These are phyloP conservation scores for Brachyptera putata DNA, from an alignment of 2,888 invertebrate genomes.

Conservation along the genomic window DNA sequence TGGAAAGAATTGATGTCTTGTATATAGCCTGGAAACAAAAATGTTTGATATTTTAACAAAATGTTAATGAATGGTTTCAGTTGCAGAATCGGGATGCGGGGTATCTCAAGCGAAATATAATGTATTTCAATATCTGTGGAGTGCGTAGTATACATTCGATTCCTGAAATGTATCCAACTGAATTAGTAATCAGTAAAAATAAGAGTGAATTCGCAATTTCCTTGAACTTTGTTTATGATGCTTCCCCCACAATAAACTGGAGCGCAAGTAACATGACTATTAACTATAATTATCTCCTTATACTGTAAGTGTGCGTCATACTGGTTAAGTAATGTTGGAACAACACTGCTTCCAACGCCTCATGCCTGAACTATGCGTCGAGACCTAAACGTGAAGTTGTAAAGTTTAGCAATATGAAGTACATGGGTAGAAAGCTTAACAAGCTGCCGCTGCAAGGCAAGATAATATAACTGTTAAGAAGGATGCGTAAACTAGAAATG, in stretches of 20 bases:
- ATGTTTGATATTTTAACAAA: background rate
- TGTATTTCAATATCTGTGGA: no score
- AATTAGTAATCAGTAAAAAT: no score
- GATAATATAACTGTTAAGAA: conserved; percentile 19
- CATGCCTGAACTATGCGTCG: conserved; percentile 7
- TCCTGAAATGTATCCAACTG: no score
- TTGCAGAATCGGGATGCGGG: no score
- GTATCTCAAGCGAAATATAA: no score
- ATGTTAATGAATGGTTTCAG: no score
- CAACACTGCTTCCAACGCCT: conserved; percentile 5
- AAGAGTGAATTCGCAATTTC: no score
- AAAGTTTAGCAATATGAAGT: conserved; percentile 14
- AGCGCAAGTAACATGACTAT: no score
- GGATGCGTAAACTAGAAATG: background rate
- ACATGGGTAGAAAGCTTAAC: background rate
- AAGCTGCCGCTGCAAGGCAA: conserved; percentile 10
- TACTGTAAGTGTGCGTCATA: background rate
- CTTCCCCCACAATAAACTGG: no score
- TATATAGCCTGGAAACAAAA: conserved; percentile 59
- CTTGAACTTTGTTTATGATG: no score
- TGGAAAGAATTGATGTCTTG: conserved; percentile 72
- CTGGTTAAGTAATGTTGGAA: background rate
- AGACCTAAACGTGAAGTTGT: conserved; percentile 3
- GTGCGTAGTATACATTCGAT: no score
- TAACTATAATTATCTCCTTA: no score